These are phyloP conservation scores for Psittacula echo DNA, from an alignment of 2,797 vertebrate species.

Conservation along the genomic window DNA sequence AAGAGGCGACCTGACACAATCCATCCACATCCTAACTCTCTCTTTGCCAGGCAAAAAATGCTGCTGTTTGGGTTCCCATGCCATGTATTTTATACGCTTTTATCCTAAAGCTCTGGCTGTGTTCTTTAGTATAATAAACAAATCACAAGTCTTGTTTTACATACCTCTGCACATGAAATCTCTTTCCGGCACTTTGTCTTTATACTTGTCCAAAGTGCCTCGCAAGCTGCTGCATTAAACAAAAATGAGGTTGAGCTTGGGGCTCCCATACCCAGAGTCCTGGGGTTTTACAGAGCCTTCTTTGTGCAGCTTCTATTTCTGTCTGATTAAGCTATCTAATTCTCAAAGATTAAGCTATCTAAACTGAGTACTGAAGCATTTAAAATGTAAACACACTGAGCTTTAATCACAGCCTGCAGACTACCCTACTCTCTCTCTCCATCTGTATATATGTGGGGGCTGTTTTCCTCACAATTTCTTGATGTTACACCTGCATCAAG, in stretches of 20 bases:
- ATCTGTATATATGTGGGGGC: background rate
- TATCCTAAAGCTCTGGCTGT: constrained; percentile 20
- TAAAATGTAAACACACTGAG: background rate
- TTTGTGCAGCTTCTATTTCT: constrained; percentile 48
- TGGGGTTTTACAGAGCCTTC: constrained; percentile 15
- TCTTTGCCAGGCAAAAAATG: background rate
- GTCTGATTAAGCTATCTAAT: constrained; percentile 58
- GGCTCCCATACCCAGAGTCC: background rate
- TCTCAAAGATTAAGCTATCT: constrained; percentile 49
- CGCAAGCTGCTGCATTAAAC: constrained; percentile 23
- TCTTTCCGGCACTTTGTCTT: constrained; percentile 18
- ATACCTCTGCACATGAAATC: background rate
- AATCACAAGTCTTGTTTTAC: constrained; percentile 50
- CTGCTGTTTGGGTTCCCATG: background rate
- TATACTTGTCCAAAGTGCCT: background rate
- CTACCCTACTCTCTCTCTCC: background rate
- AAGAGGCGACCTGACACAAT: background rate
- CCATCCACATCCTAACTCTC: background rate
- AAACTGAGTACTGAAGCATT: constrained; percentile 32
- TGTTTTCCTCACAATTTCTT: background rate
- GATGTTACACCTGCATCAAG: background rate
- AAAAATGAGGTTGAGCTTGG: constrained; percentile 23
- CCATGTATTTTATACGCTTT: constrained; percentile 27
- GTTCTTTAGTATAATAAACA: constrained; percentile 60
- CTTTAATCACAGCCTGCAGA: constrained; percentile 24